Evolutionary conservation across 1,140 invertebrate genomes (phyloP), one percentile per base, ranked within the genome.

Genomic region (Andricus grossulariae): DNA sequence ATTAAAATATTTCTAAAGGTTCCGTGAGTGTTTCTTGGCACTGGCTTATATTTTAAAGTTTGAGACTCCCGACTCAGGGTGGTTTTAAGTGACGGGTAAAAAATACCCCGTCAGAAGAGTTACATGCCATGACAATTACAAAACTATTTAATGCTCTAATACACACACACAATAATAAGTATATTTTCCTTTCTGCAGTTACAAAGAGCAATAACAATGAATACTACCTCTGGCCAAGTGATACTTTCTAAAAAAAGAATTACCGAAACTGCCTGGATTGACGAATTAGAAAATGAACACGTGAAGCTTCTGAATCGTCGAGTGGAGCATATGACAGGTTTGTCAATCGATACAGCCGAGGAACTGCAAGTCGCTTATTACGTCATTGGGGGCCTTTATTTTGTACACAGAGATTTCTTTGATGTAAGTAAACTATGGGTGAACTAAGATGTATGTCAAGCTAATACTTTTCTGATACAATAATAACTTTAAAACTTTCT

Each of bases 291-390:
- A 88, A 93, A 98, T 85, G 88, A 93, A 50, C 92, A 95, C 49
- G 94, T 99, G 18, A 94, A 92, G 12, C 93, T 93, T 70, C 94
- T 99, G 51, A 96, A 96, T 49, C 93, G 92, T 80, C 92, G 96
- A 57, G 94, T 96, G 0, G 93, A 93, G 13, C 94, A 95, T 85
- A 95, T 99, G 92, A 98, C 97, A 39, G 96, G 96, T 5, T 91
- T 99, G 74, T 95, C 94, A 70, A 94, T 98, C 91, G 91, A 93
- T 6, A 97, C 97, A 0, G 97, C 98, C 0, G 98, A 99, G 91
- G 98, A 98, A 88, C 92, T 99, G 71, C 97, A 99, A 92, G 97
- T 99, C 66, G 98, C 98, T 75, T 99, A 99, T 92, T 99, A 99
- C 91, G 99, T 98, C 19, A 97, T 99, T 83, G 98, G 98, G 16